Evolutionary conservation across 2,113 vertebrate species (phyloP).

Genomic region (Equus quagga): DNA sequence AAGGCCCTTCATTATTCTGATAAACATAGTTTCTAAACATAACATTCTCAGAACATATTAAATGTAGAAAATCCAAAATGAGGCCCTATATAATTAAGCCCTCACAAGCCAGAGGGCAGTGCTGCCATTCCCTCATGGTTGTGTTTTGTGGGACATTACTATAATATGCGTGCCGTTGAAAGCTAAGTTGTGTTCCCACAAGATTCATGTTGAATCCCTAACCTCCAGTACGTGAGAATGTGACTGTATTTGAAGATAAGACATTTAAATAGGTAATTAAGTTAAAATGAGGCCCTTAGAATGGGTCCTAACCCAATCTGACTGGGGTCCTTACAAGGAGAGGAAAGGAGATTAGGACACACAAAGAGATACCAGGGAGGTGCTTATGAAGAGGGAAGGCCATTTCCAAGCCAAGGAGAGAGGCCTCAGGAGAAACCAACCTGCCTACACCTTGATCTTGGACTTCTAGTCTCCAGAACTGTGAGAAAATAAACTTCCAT

Average conservation of each 20-base stretch:
- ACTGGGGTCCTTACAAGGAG: neutral
- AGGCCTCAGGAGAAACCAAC: neutral
- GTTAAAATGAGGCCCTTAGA: neutral
- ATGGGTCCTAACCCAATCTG: neutral
- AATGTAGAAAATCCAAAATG: neutral
- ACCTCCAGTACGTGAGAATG: neutral
- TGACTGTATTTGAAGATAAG: neutral
- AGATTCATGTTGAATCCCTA: neutral
- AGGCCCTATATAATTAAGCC: neutral
- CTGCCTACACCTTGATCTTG: neutral
- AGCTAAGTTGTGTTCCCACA: neutral
- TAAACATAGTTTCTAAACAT: neutral
- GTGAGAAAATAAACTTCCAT: neutral
- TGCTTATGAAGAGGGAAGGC: neutral
- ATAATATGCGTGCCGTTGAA: neutral
- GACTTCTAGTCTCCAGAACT: neutral
- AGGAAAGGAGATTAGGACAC: neutral
- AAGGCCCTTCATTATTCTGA: neutral
- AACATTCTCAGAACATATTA: neutral
- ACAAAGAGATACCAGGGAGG: neutral
- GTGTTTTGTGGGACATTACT: conserved; percentile 70
- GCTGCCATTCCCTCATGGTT: neutral
- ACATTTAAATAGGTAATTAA: neutral
- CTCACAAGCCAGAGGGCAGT: neutral
- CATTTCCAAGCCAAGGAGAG: neutral